phyloP scores from a whole-genome alignment of 2,797 vertebrate species.

The Malacoraja senta region DNA sequence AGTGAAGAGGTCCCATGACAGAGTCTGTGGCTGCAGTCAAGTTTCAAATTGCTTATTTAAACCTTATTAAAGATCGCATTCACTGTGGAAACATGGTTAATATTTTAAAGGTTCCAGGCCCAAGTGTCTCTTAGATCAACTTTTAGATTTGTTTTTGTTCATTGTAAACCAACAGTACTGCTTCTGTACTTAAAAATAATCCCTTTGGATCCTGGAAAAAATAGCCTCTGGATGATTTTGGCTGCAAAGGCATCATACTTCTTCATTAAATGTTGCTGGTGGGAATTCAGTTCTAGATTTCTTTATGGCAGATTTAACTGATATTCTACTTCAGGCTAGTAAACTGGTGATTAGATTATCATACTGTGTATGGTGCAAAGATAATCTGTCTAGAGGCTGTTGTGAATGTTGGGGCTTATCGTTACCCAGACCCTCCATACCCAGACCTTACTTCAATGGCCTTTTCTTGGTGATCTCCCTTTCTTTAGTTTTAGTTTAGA shows the following conservation, averaged over 20 bases:
- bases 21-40: no score
- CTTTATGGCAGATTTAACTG: neutral
- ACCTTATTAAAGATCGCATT: neutral
- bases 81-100: neutral
- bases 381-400: no score
- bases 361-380: no score
- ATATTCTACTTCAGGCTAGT: neutral
- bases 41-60: neutral
- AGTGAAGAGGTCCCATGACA: no score
- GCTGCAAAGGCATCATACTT: neutral
- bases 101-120: neutral
- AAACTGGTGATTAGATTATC: neutral
- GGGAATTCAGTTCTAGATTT: neutral
- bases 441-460: no score
- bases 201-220: neutral
- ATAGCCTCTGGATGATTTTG: neutral
- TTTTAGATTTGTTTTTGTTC: neutral
- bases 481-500: no score
- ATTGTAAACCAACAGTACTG: neutral
- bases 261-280: slow-evolving; percentile 11
- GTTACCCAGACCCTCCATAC: no score
- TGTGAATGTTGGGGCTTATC: no score
- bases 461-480: no score
- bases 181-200: neutral
- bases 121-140: neutral